A percentile compares a stretch with the other conserved stretches of the same genome.
Evolutionary conservation across 2,888 invertebrate species (phyloP).

Genomic region (Mesodorylaimus sp.): DNA sequence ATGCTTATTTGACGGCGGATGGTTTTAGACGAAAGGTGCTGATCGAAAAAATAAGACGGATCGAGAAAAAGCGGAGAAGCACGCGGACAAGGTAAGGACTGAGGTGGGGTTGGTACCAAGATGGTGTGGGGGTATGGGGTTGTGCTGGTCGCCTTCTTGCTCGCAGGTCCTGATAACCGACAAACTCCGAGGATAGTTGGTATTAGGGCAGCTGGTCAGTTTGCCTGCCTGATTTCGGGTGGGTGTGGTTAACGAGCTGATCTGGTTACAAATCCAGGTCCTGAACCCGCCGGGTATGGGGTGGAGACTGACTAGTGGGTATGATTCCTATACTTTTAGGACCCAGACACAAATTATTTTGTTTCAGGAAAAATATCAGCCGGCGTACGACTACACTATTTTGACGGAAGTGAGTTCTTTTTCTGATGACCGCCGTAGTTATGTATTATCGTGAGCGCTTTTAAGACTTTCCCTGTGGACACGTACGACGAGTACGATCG

Average conservation of each 20-base stretch:
- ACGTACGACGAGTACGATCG: neutral
- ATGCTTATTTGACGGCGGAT: neutral
- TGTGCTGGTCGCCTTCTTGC: no score
- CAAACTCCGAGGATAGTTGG: no score
- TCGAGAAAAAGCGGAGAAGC: conserved; percentile 71
- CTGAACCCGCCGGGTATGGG: no score
- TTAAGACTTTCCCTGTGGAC: conserved; percentile 1
- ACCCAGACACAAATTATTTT: neutral
- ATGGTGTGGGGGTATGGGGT: no score
- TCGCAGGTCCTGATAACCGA: no score
- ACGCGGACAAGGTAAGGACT: neutral
- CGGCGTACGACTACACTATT: conserved; percentile 84
- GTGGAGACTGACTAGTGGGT: no score
- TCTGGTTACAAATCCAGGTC: no score
- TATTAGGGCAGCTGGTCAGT: no score
- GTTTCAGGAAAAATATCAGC: conserved; percentile 63
- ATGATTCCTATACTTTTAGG: no score
- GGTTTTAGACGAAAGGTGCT: conserved; percentile 74
- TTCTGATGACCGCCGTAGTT: neutral
- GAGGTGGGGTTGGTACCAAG: no score
- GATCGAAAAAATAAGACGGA: conserved; percentile 93
- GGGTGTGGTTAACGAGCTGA: no score
- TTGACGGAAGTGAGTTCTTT: conserved; percentile 54
- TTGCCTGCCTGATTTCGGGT: no score
- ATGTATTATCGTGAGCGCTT: neutral